These are phyloP conservation scores for Allacma fusca DNA, from an alignment of 2,888 invertebrate species.

Conservation along the genomic window DNA sequence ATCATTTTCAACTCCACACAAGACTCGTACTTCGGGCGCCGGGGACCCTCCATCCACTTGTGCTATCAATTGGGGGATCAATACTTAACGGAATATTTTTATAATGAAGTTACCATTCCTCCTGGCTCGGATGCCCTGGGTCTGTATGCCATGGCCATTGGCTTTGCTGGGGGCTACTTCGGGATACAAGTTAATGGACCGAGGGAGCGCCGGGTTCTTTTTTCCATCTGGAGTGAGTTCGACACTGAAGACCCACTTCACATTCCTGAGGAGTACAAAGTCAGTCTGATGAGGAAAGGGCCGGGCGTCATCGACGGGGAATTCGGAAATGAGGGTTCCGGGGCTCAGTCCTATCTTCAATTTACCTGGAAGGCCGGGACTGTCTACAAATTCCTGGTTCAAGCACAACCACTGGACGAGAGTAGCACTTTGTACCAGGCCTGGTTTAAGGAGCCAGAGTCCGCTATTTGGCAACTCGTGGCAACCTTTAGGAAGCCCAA, in stretches of 20 bases:
- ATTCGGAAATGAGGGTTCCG: conserved; percentile 59
- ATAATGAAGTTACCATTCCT: conserved; percentile 57
- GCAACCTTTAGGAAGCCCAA: conserved; percentile 56
- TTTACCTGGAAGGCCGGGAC: conserved; percentile 55
- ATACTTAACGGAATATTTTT: conserved; percentile 52
- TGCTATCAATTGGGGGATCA: conserved; percentile 26
- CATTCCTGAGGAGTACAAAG: conserved; percentile 57
- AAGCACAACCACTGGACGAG: conserved; percentile 47
- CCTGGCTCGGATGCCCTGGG: conserved; percentile 51
- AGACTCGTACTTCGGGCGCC: conserved; percentile 56
- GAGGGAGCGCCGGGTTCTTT: conserved; percentile 53
- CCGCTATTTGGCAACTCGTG: conserved; percentile 51
- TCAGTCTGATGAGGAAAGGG: conserved; percentile 49
- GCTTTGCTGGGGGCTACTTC: conserved; percentile 56
- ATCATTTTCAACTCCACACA: conserved; percentile 37
- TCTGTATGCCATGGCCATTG: conserved; percentile 56
- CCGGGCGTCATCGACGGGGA: conserved; percentile 51
- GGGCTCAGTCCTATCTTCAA: conserved; percentile 54
- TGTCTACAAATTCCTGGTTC: conserved; percentile 52
- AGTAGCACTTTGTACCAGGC: conserved; percentile 52
- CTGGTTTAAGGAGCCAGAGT: conserved; percentile 49
- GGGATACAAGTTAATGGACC: conserved; percentile 57
- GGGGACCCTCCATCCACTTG: conserved; percentile 59
- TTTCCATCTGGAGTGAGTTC: conserved; percentile 58
- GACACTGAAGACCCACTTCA: conserved; percentile 51